Percentiles rank a stretch among this genome's conserved stretches.
Evolutionary conservation across 2,888 invertebrate species (phyloP).

Genomic region (Andrena fulva): DNA sequence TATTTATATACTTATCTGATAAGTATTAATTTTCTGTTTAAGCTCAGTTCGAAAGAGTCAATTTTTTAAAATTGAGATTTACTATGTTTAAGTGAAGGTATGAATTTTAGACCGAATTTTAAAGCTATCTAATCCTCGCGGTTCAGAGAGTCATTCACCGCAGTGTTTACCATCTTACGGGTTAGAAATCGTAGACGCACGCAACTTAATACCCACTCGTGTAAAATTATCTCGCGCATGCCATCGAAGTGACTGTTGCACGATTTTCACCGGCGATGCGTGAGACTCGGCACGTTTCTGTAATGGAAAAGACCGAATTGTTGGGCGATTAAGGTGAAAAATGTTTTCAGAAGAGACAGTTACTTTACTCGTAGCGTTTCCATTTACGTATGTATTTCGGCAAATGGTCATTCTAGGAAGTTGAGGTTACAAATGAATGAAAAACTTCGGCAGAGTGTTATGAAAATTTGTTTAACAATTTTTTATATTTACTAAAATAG

Average conservation of each 20-base stretch:
- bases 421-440: not conserved
- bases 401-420: not conserved
- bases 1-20: not conserved
- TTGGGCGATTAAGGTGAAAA: not conserved
- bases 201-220: conserved; percentile 69
- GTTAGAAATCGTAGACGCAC: conserved; percentile 65
- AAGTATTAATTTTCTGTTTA: too few species aligned
- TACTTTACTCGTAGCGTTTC: not conserved
- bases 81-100: too few species aligned
- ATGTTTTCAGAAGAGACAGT: conserved; percentile 11
- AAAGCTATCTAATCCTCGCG: not conserved
- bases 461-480: not conserved
- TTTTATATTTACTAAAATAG: not conserved
- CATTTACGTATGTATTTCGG: not conserved
- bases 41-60: too few species aligned
- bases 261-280: conserved; percentile 63
- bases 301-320: conserved; percentile 10
- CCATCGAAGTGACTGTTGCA: conserved; percentile 33
- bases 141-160: not conserved
- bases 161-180: conserved; percentile 1
- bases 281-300: conserved; percentile 42
- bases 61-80: too few species aligned
- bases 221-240: conserved; percentile 62
- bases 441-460: not conserved
- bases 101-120: too few species aligned